Evolutionary conservation across 1,140 invertebrate genomes (phyloP), one percentile per base, ranked within the genome.

Genomic region (Drosophila hydei): DNA sequence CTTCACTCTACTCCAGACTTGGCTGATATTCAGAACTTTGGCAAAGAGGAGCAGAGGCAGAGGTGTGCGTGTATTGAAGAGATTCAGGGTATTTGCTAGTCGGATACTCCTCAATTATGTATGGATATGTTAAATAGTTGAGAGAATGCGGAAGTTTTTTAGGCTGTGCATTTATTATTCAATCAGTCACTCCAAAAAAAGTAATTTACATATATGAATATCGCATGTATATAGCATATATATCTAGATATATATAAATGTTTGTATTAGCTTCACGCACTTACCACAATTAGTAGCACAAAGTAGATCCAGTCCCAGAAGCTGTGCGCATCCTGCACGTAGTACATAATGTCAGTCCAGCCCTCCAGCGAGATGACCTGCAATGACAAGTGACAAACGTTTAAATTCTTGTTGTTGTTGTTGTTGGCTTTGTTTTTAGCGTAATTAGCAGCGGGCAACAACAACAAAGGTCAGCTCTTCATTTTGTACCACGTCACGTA

Each of bases 301-400:
- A 99, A 99, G 93, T 99, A 99, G 73, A 99, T 98, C 98, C 98
- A 99, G 92, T 99, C 98, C 99, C 99, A 99, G 92, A 99, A 99
- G 48, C 98, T 99, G 93, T 99, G 99, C 59, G 98, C 98, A 92
- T 99, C 99, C 93, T 99, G 99, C 76, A 91, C 91, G 84, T 91
- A 91, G 91, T 98, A 98, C 99, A 99, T 99, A 75, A 99, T 99
- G 89, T 99, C 99, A 12, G 98, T 99, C 99, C 99, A 99, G 68
- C 96, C 96, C 92, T 97, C 96, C 64, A 97, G 92, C 63, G 96
- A 96, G 91, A 97, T 97, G 25, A 97, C 96, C 96, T 97, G 71
- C 63, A 77, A 81, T 63, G 69, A 81, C 50, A 50, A 67, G 45
- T 18, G 27, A 21, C 18, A 36, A 33, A 9, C 18, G 30, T 33